Evolutionary conservation across 2,888 invertebrate species (phyloP), one percentile per base, ranked within the genome.

Genomic region (Harpalus rufipes): DNA sequence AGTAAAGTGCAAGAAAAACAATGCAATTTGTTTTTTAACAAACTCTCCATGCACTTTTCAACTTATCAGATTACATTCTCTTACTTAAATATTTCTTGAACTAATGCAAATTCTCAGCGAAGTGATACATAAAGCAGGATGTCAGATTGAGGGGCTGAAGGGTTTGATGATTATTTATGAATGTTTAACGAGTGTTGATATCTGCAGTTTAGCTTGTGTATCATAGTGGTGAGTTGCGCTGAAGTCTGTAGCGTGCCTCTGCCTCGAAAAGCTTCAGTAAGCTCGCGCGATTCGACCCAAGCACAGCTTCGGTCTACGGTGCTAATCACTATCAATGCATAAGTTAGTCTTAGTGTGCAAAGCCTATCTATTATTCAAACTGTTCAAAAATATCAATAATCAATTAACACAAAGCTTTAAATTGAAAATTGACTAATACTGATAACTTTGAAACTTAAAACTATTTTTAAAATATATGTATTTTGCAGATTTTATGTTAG

Each of bases 261-360:
- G 32, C 56, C 59, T 78, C 78, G 78, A 39, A 56, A 68, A 78
- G 78, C 78, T 78, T 78, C 78, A 78, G 78, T 78, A 78, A 78
- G 78, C 78, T 78, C 78, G 56, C 78, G 78, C 16, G 72, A 41
- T 41, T 16, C 72, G 51, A 10, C 44, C 10, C 8, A 74, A 74
- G 44, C 72, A 74, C 44, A 44, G 12, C 12, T 51, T 51, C 44
- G 44, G 44, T 51, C 12, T 8, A 2, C 44, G 44, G 10, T 51
- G 44, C 12, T 51, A 51, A 51, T 51, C 44, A 51, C 44, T 51
- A 51, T 51, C 10, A 51, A 51, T 51, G 44, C 44, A 51, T 10
- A 12, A 51, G 10, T 12, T 51, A 51, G 44, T 51, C 1, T 7
- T 12, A 12, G 44, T 51, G 8, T 51, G 10, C 1, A 12, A 51